Conservation (phyloP, 2,797 vertebrate species). For the Poecilia picta region DNA sequence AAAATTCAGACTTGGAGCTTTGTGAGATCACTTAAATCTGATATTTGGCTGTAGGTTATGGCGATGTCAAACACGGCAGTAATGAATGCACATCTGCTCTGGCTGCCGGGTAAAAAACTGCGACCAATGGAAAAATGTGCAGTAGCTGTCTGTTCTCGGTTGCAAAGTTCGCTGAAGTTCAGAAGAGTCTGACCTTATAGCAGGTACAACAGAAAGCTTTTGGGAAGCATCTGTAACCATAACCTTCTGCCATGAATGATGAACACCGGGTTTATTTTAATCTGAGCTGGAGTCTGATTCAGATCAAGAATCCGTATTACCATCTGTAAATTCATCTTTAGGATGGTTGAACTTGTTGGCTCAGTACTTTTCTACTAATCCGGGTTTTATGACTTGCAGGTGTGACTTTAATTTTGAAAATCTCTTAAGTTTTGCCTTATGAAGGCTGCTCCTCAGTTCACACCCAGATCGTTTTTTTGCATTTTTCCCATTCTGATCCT, state of each 20-base stretch:
- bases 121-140: constrained; percentile 1
- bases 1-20: constrained; percentile 45
- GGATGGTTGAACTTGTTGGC: background rate
- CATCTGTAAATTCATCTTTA: background rate
- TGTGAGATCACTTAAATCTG: constrained; percentile 55
- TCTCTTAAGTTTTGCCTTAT: background rate
- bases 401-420: background rate
- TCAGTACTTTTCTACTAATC: background rate
- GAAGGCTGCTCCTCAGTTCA: background rate
- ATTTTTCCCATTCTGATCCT: background rate
- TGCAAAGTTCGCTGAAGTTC: constrained; percentile 1
- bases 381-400: background rate
- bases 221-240: background rate
- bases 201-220: constrained; percentile 22
- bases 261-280: background rate
- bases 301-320: background rate
- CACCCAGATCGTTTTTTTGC: background rate
- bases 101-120: constrained; percentile 25
- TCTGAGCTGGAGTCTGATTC: background rate
- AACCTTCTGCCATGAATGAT: background rate
- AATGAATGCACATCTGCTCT: constrained; percentile 48
- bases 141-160: constrained; percentile 4
- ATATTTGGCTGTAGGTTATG: constrained; percentile 57
- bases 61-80: constrained; percentile 64
- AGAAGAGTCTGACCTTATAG: constrained; percentile 4